phyloP scores from a whole-genome alignment of 1,140 invertebrate genomes.

The Tetramorium simillimum region DNA sequence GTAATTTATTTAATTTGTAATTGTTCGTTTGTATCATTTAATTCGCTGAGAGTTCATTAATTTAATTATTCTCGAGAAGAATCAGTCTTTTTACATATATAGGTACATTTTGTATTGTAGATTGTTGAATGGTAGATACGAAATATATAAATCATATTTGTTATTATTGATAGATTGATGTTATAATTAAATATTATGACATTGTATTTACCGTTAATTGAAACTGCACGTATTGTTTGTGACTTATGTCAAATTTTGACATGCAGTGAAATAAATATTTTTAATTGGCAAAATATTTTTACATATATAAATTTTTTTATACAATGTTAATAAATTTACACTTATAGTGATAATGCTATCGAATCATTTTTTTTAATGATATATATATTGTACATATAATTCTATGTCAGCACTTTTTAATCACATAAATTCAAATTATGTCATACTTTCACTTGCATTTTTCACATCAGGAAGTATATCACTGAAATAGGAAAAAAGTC shows the following conservation, averaged over 20 bases:
- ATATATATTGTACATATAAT: neutral
- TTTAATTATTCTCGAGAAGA: slow-evolving; percentile 15
- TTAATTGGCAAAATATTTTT: slow-evolving; percentile 14
- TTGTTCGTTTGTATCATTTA: neutral
- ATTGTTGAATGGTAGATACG: neutral
- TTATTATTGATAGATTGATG: neutral
- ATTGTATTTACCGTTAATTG: slow-evolving; percentile 2
- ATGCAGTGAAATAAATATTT: neutral
- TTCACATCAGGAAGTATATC: slow-evolving; percentile 19
- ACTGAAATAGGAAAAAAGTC: slow-evolving; percentile 26
- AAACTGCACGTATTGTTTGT: slow-evolving; percentile 4
- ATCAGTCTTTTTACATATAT: neutral
- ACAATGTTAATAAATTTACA: neutral
- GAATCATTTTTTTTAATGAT: neutral
- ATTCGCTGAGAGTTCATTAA: slow-evolving; percentile 10
- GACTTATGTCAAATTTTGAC: neutral
- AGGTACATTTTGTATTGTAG: neutral
- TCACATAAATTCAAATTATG: neutral
- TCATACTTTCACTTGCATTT: slow-evolving; percentile 23
- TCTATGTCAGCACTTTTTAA: neutral
- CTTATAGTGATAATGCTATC: neutral
- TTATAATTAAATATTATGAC: slow-evolving; percentile 20
- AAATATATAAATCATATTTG: neutral
- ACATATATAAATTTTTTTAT: neutral
- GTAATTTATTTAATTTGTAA: neutral